Base-by-base conservation (phyloP, 2,888 invertebrate genomes). In the Heteropelma amictum region DNA sequence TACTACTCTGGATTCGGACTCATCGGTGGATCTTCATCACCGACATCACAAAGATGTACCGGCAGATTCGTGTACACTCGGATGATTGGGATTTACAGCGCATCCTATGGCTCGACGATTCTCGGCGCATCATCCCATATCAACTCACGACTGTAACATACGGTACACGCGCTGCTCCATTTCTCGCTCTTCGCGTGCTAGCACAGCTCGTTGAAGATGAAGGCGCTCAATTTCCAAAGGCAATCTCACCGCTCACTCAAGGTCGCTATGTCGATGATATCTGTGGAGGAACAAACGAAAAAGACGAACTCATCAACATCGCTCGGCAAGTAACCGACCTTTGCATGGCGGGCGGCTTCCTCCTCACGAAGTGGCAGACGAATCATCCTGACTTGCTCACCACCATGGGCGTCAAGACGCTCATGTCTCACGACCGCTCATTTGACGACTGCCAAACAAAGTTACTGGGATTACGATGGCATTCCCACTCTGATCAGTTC, bases 391-490 rank as follows among this genome's bases (percentile, higher is more conserved):
- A 53, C 0, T 6, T 67, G 0, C 56, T 75, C 2, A 2, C 21
- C 0, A 0, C 3, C 1, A 7, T 38, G 12, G n/a, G 21, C 4
- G 2, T 12, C 0, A 12, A 0, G 1, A 14, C 3, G 3, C 0
- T 5, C 4, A 3, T 10, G 0, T 35, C 35, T 3, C 1, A 2
- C 3, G 8, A 38, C 0, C 65, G 54, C 54, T 28, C 56, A n/a
- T 42, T 77, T 8, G 72, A 75, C 10, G 61, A 45, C 2, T 49
- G 65, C 1, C 33, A 21, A 1, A 53, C 67, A 17, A 67, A 74
- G n/a, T 49, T 77, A 0, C 67, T 80, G 0, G 78, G 79, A 0
- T 10, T 79, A 0, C 2, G 19, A 1, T 81, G 80, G 81, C 6
- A 23, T 3, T 45, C 78, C 1, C 5, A 3, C 0, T 3, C 26